Conservation (phyloP, 1,140 invertebrate genomes). For the Neodiprion virginianus region DNA sequence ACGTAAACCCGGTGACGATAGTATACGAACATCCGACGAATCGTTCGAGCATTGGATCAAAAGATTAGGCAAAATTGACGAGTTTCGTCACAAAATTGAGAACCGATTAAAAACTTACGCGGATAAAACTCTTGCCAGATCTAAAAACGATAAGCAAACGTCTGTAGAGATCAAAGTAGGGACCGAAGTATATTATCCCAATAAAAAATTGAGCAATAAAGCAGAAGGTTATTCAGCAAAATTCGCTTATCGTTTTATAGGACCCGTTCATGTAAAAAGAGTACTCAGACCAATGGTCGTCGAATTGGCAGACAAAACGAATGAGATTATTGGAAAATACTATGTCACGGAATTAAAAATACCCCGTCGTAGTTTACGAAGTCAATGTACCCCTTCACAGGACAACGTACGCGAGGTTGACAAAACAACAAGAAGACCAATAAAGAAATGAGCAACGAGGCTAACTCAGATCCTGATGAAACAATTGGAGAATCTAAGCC, state of each 20-base stretch:
- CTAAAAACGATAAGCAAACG: background rate
- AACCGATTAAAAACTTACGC: conserved; percentile 9
- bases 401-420: too few species aligned
- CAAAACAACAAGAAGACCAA: too few species aligned
- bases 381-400: background rate
- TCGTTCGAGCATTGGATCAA: conserved; percentile 16
- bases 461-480: too few species aligned
- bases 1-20: conserved; percentile 3
- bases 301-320: conserved; percentile 21
- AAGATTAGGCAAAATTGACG: conserved; percentile 15
- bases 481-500: too few species aligned
- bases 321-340: conserved; percentile 28
- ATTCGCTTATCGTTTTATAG: conserved; percentile 23
- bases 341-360: conserved; percentile 26
- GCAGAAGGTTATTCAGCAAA: conserved; percentile 24
- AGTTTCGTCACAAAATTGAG: conserved; percentile 28
- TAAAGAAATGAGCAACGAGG: too few species aligned
- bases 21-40: background rate
- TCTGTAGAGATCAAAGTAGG: conserved; percentile 20
- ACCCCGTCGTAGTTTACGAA: conserved; percentile 22
- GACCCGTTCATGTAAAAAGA: conserved; percentile 20
- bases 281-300: conserved; percentile 23
- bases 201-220: conserved; percentile 28
- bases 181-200: conserved; percentile 27
- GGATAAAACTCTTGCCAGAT: conserved; percentile 19